These are phyloP conservation scores for Nomada flava DNA, from an alignment of 2,888 invertebrate genomes.

Conservation along the genomic window DNA sequence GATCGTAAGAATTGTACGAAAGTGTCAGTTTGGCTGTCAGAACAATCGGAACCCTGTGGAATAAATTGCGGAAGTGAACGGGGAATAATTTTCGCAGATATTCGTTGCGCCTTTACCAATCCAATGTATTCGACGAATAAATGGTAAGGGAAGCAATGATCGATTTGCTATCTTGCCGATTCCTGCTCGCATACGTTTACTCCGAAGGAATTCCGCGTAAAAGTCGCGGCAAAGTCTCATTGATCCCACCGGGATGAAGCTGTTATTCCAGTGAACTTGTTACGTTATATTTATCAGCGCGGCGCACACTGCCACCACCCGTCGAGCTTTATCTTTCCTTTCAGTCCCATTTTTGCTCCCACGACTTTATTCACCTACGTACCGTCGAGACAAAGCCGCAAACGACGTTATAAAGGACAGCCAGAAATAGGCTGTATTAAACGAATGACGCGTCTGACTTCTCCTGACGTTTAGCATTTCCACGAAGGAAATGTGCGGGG, in stretches of 20 bases:
- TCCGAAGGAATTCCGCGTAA: slow-evolving; percentile 65
- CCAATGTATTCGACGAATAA: background rate
- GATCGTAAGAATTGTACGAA: too few relatives aligned
- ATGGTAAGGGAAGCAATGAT: slow-evolving; percentile 34
- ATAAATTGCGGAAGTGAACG: background rate
- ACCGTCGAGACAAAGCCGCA: slow-evolving; percentile 67
- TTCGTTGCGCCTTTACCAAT: background rate
- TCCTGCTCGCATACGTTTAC: slow-evolving; percentile 62
- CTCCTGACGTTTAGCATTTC: slow-evolving; percentile 44
- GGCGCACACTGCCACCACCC: slow-evolving; percentile 73
- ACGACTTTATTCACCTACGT: slow-evolving; percentile 65
- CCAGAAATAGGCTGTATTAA: slow-evolving; percentile 59
- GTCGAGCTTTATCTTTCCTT: slow-evolving; percentile 72
- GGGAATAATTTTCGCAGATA: too few relatives aligned
- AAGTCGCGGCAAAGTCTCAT: slow-evolving; percentile 78
- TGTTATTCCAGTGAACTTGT: slow-evolving; percentile 84
- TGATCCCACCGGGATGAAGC: slow-evolving; percentile 83
- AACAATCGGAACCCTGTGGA: background rate
- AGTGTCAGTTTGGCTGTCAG: too few relatives aligned
- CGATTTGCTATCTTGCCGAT: slow-evolving; percentile 62
- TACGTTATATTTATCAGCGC: slow-evolving; percentile 84
- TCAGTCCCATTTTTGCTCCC: slow-evolving; percentile 62
- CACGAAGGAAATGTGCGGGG: slow-evolving; percentile 3
- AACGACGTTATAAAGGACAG: slow-evolving; percentile 67
- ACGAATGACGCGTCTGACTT: slow-evolving; percentile 52